Conservation (phyloP, 2,113 vertebrate genomes). For the Peucedramus taeniatus region DNA sequence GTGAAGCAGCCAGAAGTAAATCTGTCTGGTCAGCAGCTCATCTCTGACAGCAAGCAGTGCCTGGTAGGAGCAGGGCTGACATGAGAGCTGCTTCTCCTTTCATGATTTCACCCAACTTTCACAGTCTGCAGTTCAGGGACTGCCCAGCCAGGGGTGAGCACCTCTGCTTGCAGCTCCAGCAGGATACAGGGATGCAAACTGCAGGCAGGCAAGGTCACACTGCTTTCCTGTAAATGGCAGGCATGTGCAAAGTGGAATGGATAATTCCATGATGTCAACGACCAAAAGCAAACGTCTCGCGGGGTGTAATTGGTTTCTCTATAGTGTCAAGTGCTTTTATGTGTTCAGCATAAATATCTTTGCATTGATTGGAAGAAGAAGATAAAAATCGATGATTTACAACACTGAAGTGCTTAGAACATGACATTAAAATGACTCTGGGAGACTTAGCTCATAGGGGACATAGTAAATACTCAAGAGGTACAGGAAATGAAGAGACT, state of each 20-base stretch:
- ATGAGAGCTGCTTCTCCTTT: not conserved
- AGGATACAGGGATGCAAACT: not conserved
- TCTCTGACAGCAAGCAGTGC: not conserved
- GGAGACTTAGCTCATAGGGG: conserved; percentile 50
- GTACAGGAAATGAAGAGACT: conserved; percentile 59
- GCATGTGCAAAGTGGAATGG: conserved; percentile 45
- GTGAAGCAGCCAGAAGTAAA: not conserved
- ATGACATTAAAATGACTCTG: conserved; percentile 65
- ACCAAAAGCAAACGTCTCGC: conserved; percentile 15
- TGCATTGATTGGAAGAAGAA: conserved; percentile 60
- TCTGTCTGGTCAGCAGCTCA: not conserved
- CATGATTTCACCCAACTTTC: not conserved
- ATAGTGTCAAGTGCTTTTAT: conserved; percentile 67
- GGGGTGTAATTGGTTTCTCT: conserved; percentile 65
- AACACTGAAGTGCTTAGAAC: conserved; percentile 36
- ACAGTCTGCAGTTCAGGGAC: not conserved
- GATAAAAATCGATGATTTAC: conserved; percentile 68
- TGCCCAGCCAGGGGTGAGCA: not conserved
- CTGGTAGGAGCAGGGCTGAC: not conserved
- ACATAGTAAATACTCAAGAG: conserved; percentile 57
- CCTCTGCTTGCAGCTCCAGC: not conserved
- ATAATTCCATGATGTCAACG: conserved; percentile 55
- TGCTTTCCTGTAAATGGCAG: conserved; percentile 52
- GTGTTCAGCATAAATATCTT: conserved; percentile 70
- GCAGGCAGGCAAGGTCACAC: conserved; percentile 15